phyloP scores from a whole-genome alignment of 2,888 invertebrate genomes.

The Tanytarsus gracilentus region DNA sequence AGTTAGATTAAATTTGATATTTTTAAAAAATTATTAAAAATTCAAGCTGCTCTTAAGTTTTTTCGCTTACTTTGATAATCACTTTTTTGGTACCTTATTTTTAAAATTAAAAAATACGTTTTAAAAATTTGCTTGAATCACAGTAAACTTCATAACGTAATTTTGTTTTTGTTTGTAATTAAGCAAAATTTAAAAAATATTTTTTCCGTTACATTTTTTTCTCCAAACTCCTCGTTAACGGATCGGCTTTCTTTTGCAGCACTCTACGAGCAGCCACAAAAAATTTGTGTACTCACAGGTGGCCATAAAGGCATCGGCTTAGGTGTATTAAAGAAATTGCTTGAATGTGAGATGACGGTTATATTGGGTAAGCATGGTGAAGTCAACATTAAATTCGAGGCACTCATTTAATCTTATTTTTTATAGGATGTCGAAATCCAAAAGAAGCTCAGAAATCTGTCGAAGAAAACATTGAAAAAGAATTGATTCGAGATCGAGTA shows the following conservation, averaged over 20 bases:
- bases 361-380: constrained; percentile 61
- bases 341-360: constrained; percentile 68
- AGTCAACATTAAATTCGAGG: neutral
- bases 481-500: constrained; percentile 44
- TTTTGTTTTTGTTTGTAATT: no score
- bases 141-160: no score
- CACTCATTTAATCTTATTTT: constrained; percentile 13
- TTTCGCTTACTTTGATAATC: no score
- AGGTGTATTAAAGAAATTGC: constrained; percentile 63
- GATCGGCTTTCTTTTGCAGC: constrained; percentile 47
- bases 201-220: neutral
- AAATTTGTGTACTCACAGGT: constrained; percentile 75
- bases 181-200: no score
- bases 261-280: constrained; percentile 53
- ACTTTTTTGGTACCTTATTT: no score
- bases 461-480: constrained; percentile 40
- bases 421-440: constrained; percentile 63
- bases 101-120: no score
- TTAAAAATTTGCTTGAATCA: no score
- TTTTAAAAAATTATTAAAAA: no score
- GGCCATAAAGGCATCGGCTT: constrained; percentile 78
- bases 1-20: no score
- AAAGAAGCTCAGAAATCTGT: constrained; percentile 49
- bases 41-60: no score
- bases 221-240: neutral